phyloP scores from a whole-genome alignment of 1,140 invertebrate genomes.

The Littorina saxatilis region DNA sequence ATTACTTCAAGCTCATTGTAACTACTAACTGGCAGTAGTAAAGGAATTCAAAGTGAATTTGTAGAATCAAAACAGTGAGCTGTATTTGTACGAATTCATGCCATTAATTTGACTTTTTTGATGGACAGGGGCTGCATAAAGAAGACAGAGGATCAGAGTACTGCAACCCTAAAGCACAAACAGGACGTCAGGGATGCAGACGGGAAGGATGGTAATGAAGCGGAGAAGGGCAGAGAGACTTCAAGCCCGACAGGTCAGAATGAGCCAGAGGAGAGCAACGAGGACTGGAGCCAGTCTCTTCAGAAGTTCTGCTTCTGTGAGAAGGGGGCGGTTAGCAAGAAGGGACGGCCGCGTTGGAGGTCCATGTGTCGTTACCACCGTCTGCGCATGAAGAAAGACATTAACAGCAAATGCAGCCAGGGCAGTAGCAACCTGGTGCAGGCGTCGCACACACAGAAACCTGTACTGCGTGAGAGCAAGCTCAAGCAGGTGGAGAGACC shows the following conservation, averaged over 20 bases:
- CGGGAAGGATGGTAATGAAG: not conserved
- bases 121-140: not conserved
- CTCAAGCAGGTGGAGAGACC: not conserved
- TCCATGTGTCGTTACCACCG: conserved; percentile 10
- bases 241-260: too few relatives aligned
- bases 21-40: too few relatives aligned
- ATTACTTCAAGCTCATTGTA: too few relatives aligned
- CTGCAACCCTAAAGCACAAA: conserved; percentile 22
- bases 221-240: not conserved
- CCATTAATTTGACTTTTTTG: not conserved
- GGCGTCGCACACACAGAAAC: not conserved
- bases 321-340: not conserved
- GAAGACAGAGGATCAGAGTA: conserved; percentile 2
- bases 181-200: not conserved
- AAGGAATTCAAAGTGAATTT: too few relatives aligned
- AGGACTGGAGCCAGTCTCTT: conserved; percentile 2
- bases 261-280: not conserved
- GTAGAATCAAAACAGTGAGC: too few relatives aligned
- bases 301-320: conserved; percentile 7
- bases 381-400: not conserved
- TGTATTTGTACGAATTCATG: too few relatives aligned
- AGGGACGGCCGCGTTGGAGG: not conserved
- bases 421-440: not conserved
- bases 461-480: not conserved
- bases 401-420: too few relatives aligned